Conservation (phyloP, 2,888 invertebrate species). For the Nasonia oneida region DNA sequence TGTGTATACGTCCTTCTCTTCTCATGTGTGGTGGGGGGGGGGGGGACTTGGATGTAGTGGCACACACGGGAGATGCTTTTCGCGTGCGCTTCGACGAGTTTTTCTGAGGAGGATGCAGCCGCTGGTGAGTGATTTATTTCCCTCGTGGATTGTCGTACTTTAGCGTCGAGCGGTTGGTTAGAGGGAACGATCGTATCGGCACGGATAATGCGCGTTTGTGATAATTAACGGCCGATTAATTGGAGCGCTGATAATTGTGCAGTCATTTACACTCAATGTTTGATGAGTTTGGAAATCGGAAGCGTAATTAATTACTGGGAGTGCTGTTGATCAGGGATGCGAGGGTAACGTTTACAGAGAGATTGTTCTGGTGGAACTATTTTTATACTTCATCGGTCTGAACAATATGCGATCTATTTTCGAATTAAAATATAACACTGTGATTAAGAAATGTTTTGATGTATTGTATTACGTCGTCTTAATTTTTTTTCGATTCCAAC, state of each 20-base stretch:
- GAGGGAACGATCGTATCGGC: background rate
- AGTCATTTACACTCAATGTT: background rate
- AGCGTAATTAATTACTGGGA: background rate
- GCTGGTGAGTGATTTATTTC: conserved; percentile 29
- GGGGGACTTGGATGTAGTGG: background rate
- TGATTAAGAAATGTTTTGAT: no score
- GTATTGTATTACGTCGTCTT: no score
- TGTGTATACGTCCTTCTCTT: background rate
- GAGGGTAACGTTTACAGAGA: no score
- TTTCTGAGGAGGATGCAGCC: conserved; percentile 9
- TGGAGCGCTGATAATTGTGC: background rate
- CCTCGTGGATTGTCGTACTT: background rate
- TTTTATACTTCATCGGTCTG: no score
- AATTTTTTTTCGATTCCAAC: background rate
- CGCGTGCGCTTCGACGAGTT: background rate
- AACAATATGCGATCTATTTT: no score
- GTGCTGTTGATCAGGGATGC: background rate
- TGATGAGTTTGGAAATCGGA: background rate
- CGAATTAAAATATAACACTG: no score
- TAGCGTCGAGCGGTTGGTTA: background rate
- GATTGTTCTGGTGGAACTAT: background rate
- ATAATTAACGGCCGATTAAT: conserved; percentile 17
- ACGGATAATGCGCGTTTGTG: background rate
- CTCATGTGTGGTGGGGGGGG: background rate
- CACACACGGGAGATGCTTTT: background rate